Percentiles rank a stretch among this genome's conserved stretches.
Evolutionary conservation across 2,888 invertebrate genomes (phyloP).

Genomic region (Diplazon laetatorius): DNA sequence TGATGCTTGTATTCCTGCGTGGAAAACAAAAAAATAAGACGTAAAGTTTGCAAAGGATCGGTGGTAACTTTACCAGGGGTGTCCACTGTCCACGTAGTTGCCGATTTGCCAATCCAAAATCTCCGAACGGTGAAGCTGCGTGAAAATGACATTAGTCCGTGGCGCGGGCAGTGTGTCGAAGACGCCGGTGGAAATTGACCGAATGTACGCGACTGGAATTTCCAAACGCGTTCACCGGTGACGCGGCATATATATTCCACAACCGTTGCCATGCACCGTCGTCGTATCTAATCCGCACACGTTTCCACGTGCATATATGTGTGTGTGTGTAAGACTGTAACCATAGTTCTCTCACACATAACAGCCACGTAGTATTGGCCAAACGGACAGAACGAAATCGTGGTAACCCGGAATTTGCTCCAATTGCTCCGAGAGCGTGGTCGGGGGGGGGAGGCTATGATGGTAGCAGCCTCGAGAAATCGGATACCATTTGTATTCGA

Average conservation of each 20-base stretch:
- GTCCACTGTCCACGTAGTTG: conserved; percentile 18
- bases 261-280: too few species aligned
- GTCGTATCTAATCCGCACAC: too few species aligned
- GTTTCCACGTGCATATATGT: too few species aligned
- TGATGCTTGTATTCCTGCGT: conserved; percentile 40
- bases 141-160: conserved; percentile 61
- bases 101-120: conserved; percentile 54
- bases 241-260: background rate
- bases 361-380: conserved; percentile 36
- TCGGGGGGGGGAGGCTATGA: conserved; percentile 58
- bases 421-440: too few species aligned
- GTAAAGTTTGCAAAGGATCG: conserved; percentile 24
- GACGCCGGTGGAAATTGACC: conserved; percentile 59
- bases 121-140: conserved; percentile 55
- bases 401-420: conserved; percentile 57
- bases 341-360: conserved; percentile 31
- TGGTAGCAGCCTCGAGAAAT: conserved; percentile 59
- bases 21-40: conserved; percentile 8
- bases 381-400: conserved; percentile 11
- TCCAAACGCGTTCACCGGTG: conserved; percentile 6
- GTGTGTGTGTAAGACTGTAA: conserved; percentile 6
- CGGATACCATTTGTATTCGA: conserved; percentile 64
- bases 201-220: conserved; percentile 60
- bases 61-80: background rate
- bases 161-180: conserved; percentile 29